Base-by-base conservation (phyloP, 2,113 vertebrate species). In the Agelaius phoeniceus region DNA sequence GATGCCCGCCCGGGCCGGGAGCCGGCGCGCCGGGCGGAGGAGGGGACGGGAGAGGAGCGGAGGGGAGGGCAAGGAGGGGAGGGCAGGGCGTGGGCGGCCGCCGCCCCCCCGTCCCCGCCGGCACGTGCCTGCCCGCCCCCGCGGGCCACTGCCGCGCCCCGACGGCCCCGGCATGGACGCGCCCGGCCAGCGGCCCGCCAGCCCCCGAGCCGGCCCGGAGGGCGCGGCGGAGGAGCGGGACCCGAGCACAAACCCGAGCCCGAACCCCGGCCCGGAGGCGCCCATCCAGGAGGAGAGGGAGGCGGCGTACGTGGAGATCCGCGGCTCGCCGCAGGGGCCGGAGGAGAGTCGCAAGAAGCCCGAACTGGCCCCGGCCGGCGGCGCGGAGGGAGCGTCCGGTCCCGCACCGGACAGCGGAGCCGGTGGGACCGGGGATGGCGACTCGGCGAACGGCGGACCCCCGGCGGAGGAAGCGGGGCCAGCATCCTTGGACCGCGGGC, bases 121-220 rank as follows among this genome's bases (percentile, higher is more conserved):
- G 90, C 78, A 87, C 84, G 79, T 72, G 78, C 84, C 66, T 33
- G 63, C 61, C 74, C 79, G 82, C 81, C 87, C 69, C 63, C 55
- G 73, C 79, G 75, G 87, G 75, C 63, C 63, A 93, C 92, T 81
- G 69, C 71, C 92, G 92, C 88, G 67, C 84, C 87, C 84, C 84
- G 78, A 78, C 84, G 84, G 84, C 62, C 75, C 80, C 80, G 71
- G 76, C 86, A 94, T 92, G 93, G 90, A 92, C 93, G 93, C 81
- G 81, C 57, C 73, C 67, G 62, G 62, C 18, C 55, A 73, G 84
- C 37, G 61, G 54, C 87, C 66, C 77, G 87, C 48, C 30, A 30
- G 59, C 20, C 54, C 52, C 72, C 54, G 9, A 51, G 48, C 54
- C n/a, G 74, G 57, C 62, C 79, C 73, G 31, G 79, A 65, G 62